A percentile compares a stretch with the other conserved stretches of the same genome.
phyloP scores from a whole-genome alignment of 2,113 vertebrate species.

The Potamarius usumacintae region DNA sequence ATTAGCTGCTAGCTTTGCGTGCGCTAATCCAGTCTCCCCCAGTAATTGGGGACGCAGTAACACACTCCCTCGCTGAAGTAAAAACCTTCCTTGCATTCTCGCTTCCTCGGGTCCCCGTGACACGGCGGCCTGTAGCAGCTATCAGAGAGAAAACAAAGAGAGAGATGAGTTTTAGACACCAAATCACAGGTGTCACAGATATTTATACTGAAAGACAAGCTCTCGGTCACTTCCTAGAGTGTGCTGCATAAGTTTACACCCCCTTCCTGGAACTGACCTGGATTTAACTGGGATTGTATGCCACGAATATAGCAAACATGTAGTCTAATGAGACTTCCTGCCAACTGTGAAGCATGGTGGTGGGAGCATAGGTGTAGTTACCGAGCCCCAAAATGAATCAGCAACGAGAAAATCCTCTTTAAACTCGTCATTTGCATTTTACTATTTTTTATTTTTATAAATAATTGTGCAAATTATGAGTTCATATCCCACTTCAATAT shows the following conservation, averaged over 20 bases:
- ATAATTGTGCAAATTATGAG: neutral
- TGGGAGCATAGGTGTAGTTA: neutral
- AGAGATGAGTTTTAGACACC: neutral
- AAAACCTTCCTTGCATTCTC: constrained; percentile 82
- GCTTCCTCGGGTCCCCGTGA: constrained; percentile 71
- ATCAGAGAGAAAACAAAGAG: constrained; percentile 1
- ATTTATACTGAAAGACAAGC: neutral
- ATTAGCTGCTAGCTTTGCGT: constrained; percentile 10
- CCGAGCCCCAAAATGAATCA: neutral
- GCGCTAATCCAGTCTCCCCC: constrained; percentile 80
- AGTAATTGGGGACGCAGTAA: constrained; percentile 89
- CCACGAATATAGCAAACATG: neutral
- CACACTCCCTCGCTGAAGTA: constrained; percentile 95
- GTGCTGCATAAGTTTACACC: neutral
- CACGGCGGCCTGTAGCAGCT: constrained; percentile 90
- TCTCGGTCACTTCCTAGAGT: neutral
- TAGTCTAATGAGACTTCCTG: neutral
- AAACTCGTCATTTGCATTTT: neutral
- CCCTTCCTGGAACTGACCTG: neutral
- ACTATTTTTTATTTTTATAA: too few relatives aligned
- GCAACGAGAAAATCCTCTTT: neutral
- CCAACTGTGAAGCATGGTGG: neutral
- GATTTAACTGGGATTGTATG: neutral
- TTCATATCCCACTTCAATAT: neutral
- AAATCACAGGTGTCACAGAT: neutral